These are phyloP conservation scores for Probaryconus sp. DNA, from an alignment of 1,140 invertebrate genomes.

Conservation along the genomic window DNA sequence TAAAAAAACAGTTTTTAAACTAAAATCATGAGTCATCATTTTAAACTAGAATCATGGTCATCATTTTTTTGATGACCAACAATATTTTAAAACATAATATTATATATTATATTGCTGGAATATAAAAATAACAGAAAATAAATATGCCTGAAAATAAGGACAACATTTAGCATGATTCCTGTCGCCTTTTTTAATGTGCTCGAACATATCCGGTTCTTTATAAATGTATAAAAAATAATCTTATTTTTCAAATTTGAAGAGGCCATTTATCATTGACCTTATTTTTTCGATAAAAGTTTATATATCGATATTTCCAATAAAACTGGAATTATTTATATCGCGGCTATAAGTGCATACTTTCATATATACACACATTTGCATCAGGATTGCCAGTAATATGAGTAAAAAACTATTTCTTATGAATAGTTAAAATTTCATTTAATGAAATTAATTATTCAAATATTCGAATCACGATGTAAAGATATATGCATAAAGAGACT, in stretches of 20 bases:
- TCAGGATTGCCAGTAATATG: constrained; percentile 64
- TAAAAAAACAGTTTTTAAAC: too few species aligned
- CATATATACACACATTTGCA: constrained; percentile 67
- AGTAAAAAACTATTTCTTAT: constrained; percentile 56
- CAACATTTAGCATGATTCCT: constrained; percentile 34
- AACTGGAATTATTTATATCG: constrained; percentile 75
- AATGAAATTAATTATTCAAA: constrained; percentile 31
- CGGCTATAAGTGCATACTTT: constrained; percentile 69
- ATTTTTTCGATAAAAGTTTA: constrained; percentile 68
- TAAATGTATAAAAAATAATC: constrained; percentile 69
- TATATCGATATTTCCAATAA: constrained; percentile 75
- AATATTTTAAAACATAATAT: too few species aligned
- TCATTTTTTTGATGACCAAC: too few species aligned
- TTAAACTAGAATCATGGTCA: too few species aligned
- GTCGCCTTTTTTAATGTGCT: constrained; percentile 48
- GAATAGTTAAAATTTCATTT: constrained; percentile 45
- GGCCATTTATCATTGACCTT: constrained; percentile 56
- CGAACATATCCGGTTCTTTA: constrained; percentile 65
- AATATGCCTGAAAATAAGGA: constrained; percentile 45
- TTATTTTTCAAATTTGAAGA: constrained; percentile 64
- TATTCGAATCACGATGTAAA: constrained; percentile 20
- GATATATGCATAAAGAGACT: constrained; percentile 28
- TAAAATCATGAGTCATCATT: too few species aligned
- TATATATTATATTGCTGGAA: too few species aligned
- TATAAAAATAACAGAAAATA: too few species aligned